Evolutionary conservation across 2,113 vertebrate species (phyloP).

Genomic region (Athene cunicularia): DNA sequence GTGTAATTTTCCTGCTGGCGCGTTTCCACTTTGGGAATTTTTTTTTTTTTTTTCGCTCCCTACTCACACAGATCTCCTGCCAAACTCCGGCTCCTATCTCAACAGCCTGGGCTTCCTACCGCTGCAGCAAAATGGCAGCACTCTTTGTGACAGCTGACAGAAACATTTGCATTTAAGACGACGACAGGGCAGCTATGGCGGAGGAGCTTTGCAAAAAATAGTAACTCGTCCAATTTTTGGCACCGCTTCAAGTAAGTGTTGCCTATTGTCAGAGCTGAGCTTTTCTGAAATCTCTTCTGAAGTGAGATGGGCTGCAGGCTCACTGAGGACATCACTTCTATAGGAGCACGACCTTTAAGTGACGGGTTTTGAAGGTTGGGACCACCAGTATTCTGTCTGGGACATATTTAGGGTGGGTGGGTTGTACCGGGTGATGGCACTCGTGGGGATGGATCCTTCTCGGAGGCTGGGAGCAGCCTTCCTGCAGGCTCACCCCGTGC

Average conservation of each 20-base stretch:
- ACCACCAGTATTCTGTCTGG: background rate
- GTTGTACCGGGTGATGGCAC: accelerated
- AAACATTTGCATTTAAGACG: background rate
- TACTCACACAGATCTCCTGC: background rate
- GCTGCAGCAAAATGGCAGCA: background rate
- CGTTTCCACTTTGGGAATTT: background rate
- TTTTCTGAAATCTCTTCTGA: background rate
- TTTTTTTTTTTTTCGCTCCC: background rate
- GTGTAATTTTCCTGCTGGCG: constrained; percentile 2
- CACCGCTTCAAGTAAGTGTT: background rate
- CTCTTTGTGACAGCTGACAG: background rate
- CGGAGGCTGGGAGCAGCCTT: background rate
- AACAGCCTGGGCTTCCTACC: background rate
- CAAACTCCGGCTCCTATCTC: background rate
- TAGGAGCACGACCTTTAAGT: background rate
- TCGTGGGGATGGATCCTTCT: background rate
- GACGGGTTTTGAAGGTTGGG: background rate
- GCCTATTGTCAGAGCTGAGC: background rate
- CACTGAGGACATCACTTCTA: accelerated
- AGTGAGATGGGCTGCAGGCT: background rate
- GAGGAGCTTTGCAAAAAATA: background rate
- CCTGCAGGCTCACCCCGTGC: background rate
- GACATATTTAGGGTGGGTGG: background rate
- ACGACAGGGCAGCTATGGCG: accelerated
- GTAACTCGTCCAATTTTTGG: background rate